Evolutionary conservation across 2,113 vertebrate species (phyloP), one percentile per base, ranked within the genome.

Genomic region (Oostethus manadensis): DNA sequence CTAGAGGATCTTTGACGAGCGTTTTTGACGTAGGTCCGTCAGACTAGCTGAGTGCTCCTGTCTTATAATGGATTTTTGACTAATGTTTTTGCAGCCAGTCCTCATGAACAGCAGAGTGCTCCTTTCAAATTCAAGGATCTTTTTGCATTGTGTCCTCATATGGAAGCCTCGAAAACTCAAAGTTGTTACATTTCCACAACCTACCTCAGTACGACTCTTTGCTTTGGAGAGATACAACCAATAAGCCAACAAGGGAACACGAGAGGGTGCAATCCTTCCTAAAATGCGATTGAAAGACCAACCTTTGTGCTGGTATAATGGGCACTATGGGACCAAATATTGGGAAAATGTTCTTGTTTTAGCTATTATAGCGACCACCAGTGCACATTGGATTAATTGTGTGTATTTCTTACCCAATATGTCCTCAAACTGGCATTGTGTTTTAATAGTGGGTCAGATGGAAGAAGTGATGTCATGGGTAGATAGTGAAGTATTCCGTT

Each of bases 261-360:
- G 62, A 74, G 46, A 14, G 47, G 62, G 57, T 69, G 65, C 76
- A 74, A 78, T 81, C 79, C 62, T 67, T 76, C 66, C 63, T 57
- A 57, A 72, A 83, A 84, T 76, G 71, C 74, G 68, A 76, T 67
- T 79, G 73, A 67, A 67, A 48, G 50, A 50, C 65, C 13, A 59
- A 14, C 38, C 71, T 83, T 80, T 87, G 71, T 81, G 53, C 76
- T 49, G 60, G 58, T 76, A 80, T 77, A 83, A 76, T 80, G 59
- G 58, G 26, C 23, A 58, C 60, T 80, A 65, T 77, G 35, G 10
- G 23, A 65, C 70, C 60, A 64, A 67, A 57, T 71, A 69, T 73
- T 59, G 48, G 59, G 18, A 49, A 68, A 60, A 42, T 42, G 3
- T 42, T 38, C 9, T 10, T 38, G n/a, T 46, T 48, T 48, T 48